Conservation (phyloP, 1,140 invertebrate species). For the Holotrichia oblita region DNA sequence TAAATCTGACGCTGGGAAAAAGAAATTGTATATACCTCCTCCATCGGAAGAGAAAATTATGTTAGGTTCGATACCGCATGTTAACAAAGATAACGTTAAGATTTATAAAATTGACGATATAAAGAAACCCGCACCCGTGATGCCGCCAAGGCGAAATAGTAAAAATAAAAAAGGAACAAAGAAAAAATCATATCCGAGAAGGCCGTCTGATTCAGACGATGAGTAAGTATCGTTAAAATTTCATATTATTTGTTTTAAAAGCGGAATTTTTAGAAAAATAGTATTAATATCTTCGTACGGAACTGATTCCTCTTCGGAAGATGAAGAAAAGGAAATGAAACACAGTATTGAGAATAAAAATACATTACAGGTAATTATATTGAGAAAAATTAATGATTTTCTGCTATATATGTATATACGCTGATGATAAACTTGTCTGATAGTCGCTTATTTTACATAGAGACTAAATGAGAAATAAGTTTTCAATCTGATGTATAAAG, state of each 20-base stretch:
- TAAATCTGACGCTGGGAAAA: conserved; percentile 37
- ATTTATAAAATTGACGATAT: conserved; percentile 47
- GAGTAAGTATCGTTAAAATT: conserved; percentile 61
- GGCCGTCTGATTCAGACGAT: no score
- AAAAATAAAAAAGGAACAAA: not conserved
- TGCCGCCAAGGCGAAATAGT: conserved; percentile 37
- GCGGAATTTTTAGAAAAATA: not conserved
- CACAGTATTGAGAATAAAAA: no score
- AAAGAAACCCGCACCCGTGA: not conserved
- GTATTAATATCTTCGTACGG: no score
- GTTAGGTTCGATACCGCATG: not conserved
- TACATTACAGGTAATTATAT: conserved; percentile 20
- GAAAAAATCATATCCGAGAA: conserved; percentile 31
- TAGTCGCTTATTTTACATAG: not conserved
- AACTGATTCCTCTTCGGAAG: no score
- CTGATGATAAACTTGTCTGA: conserved; percentile 43
- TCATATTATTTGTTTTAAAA: conserved; percentile 42
- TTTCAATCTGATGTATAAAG: conserved; percentile 60
- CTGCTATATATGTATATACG: conserved; percentile 45
- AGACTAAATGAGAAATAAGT: conserved; percentile 52
- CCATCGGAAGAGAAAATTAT: not conserved
- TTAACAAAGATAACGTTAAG: conserved; percentile 41
- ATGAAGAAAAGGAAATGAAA: no score
- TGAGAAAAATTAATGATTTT: no score
- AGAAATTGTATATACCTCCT: conserved; percentile 47